A percentile compares a stretch with the other conserved stretches of the same genome.
Evolutionary conservation across 2,113 vertebrate species (phyloP).

Genomic region (Corythornis vintsioides): DNA sequence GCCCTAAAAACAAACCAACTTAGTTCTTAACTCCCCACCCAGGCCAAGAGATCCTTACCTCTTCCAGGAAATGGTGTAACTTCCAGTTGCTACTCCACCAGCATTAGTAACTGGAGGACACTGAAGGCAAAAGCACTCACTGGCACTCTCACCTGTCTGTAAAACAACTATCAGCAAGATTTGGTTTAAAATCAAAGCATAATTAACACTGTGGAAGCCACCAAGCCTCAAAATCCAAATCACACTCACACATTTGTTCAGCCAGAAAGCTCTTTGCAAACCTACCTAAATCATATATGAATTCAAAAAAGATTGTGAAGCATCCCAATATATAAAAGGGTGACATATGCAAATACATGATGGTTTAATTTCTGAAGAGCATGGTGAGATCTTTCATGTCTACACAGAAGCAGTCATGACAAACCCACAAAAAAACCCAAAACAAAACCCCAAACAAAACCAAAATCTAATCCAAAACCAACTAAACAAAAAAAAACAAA

Average conservation of each 20-base stretch:
- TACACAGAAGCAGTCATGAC: not conserved
- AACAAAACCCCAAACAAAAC: no score
- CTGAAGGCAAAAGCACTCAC: constrained; percentile 92
- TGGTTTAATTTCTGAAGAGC: not conserved
- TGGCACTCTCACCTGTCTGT: constrained; percentile 92
- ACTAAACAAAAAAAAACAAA: no score
- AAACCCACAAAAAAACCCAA: not conserved
- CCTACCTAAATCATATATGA: not conserved
- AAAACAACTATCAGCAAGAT: constrained; percentile 84
- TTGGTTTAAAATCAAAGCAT: constrained; percentile 43
- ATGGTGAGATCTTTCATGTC: not conserved
- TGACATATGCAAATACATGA: not conserved
- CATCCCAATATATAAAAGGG: not conserved
- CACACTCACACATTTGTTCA: not conserved
- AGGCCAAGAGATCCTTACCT: constrained; percentile 74
- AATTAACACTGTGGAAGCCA: not conserved
- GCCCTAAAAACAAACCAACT: not conserved
- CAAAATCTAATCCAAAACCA: no score
- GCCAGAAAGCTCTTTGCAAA: not conserved
- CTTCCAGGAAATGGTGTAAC: constrained; percentile 91
- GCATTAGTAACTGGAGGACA: constrained; percentile 81
- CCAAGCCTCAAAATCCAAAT: not conserved
- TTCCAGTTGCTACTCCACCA: constrained; percentile 87
- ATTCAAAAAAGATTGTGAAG: not conserved
- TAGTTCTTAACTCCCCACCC: not conserved